Evolutionary conservation across 1,140 invertebrate species (phyloP), one percentile per base, ranked within the genome.

Genomic region (Cepaea nemoralis): DNA sequence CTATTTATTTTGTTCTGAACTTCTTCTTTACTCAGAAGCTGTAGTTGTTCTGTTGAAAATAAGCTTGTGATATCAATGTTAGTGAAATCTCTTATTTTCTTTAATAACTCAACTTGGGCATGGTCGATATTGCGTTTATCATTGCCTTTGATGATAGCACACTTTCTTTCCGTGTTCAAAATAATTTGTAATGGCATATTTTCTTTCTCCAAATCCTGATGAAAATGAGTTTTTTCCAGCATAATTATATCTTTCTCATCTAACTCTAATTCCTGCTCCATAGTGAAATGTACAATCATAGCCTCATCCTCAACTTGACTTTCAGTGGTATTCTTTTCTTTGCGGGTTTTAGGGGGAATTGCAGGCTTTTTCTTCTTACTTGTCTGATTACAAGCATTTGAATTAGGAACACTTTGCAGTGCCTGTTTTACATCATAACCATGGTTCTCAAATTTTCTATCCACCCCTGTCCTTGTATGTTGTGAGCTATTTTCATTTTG

Each of bases 131-230:
- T 27, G 1, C 27, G 12, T 22, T 39, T 70, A n/a, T 39, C 37
- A 40, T 39, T 40, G 12, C 2, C 33, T 40, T 70, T 70, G 27
- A 70, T 70, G 27, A 39, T 40, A 70, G 40, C 69, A 39, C 5
- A 0, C 22, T 14, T n/a, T 16, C 40, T 70, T 14, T 70, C 37
- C 39, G 2, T 10, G 40, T 70, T 31, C 19, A 70, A 70, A 22
- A 70, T 70, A 12, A 70, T 31, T 70, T 70, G 39, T 22, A 70
- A 10, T 40, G 69, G 40, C 40, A 40, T 40, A 39, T 70, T 70
- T 40, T 42, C 40, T 39, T 70, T 42, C n/a, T 42, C 40, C 1
- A 70, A 2, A n/a, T 70, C 69, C n/a, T 39, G 1, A n/a, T 40
- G 40, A 70, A 70, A 70, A n/a, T 70, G 39, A 6, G 35, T 70